Evolutionary conservation across 2,797 vertebrate species (phyloP).

Genomic region (Enteromius treurensis): DNA sequence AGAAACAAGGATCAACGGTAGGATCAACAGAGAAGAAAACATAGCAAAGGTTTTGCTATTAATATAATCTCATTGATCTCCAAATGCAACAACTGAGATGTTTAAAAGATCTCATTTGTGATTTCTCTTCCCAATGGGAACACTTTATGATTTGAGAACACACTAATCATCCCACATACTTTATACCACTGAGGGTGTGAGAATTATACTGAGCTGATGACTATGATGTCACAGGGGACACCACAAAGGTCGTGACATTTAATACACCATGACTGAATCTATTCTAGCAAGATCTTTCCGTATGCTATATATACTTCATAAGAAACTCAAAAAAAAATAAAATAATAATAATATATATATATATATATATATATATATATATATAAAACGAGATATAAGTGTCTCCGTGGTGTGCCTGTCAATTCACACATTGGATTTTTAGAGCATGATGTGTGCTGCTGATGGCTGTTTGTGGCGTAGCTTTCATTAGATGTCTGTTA

Average conservation of each 20-base stretch:
- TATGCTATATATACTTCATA: no score
- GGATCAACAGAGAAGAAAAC: neutral
- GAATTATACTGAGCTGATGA: no score
- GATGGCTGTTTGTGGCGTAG: constrained; percentile 1
- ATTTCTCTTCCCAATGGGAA: neutral
- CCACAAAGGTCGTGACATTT: no score
- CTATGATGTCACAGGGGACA: no score
- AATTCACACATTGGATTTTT: neutral
- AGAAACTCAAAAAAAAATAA: no score
- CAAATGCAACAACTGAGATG: neutral
- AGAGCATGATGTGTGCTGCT: neutral
- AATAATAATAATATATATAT: no score
- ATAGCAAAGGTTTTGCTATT: neutral
- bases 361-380: neutral
- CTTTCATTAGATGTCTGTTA: constrained; percentile 44
- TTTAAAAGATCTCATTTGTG: neutral
- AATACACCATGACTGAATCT: no score
- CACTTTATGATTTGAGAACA: neutral
- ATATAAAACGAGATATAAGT: neutral
- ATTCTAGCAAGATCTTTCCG: no score
- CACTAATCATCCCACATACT: neutral
- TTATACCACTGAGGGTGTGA: no score
- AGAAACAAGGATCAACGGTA: neutral
- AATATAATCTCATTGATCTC: neutral
- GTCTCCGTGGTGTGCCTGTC: neutral